Percentiles rank a stretch among this genome's conserved stretches.
These are phyloP conservation scores for Sphaerophoria taeniata DNA, from an alignment of 2,888 invertebrate species.

Conservation along the genomic window DNA sequence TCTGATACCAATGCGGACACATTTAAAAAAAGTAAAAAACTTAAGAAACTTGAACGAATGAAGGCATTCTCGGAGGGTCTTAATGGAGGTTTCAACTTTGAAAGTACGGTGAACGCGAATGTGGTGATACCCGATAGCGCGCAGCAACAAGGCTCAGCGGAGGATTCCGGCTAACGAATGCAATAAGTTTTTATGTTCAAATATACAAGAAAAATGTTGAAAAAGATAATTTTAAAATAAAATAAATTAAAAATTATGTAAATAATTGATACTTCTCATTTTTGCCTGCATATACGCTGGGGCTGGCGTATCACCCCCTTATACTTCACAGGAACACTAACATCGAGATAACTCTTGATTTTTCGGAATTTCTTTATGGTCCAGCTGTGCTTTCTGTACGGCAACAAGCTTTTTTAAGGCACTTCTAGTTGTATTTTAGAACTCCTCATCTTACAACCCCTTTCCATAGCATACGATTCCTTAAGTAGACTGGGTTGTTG, in stretches of 20 bases:
- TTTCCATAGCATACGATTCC: no score
- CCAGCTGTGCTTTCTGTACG: no score
- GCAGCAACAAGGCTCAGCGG: conserved; percentile 27
- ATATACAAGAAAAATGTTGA: conserved; percentile 26
- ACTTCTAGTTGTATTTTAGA: no score
- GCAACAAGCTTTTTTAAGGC: no score
- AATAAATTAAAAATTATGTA: background rate
- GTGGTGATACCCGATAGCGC: conserved; percentile 55
- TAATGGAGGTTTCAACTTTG: conserved; percentile 77
- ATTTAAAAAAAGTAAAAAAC: conserved; percentile 77
- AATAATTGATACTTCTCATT: background rate
- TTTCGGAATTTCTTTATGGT: no score
- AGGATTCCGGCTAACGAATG: conserved; percentile 36
- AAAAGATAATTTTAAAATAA: conserved; percentile 16
- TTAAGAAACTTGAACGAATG: conserved; percentile 78
- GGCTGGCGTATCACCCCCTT: no score
- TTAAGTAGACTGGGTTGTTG: no score
- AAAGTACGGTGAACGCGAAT: conserved; percentile 26
- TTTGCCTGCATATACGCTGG: background rate
- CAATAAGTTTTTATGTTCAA: conserved; percentile 16
- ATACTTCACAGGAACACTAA: no score
- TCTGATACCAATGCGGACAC: conserved; percentile 65
- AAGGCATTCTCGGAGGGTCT: conserved; percentile 77
- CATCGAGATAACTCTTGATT: no score
- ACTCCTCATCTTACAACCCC: no score